phyloP scores from a whole-genome alignment of 2,888 invertebrate species.

The Epistrophella euchroma region DNA sequence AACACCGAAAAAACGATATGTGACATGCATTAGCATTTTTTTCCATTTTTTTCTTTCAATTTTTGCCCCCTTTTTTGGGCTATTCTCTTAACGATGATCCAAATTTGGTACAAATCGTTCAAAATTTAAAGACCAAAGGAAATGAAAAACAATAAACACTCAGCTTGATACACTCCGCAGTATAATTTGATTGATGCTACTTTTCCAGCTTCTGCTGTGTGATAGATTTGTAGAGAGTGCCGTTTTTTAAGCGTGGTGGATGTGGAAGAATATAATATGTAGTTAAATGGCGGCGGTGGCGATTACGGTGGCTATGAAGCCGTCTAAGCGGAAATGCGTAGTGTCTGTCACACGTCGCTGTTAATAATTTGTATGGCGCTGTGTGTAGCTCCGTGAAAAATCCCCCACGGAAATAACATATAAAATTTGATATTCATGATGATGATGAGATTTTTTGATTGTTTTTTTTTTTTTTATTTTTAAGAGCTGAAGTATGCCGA shows the following conservation, averaged over 20 bases:
- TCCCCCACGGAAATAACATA: constrained; percentile 62
- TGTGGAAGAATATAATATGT: constrained; percentile 5
- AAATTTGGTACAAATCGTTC: constrained; percentile 55
- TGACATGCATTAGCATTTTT: constrained; percentile 67
- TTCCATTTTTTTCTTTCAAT: constrained; percentile 9
- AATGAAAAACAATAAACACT: constrained; percentile 74
- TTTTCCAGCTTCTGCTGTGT: constrained; percentile 51
- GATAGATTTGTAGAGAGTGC: constrained; percentile 26
- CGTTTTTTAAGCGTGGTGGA: constrained; percentile 24
- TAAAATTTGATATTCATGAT: constrained; percentile 46
- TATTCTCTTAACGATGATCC: constrained; percentile 36
- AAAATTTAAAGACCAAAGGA: constrained; percentile 52
- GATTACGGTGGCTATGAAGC: neutral
- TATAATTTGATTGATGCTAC: constrained; percentile 59
- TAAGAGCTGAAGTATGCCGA: constrained; percentile 32
- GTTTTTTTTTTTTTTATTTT: constrained; percentile 37
- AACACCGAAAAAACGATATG: constrained; percentile 30
- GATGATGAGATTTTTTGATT: constrained; percentile 32
- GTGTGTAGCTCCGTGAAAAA: constrained; percentile 20
- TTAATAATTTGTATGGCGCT: constrained; percentile 44
- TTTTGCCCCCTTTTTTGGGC: constrained; percentile 49
- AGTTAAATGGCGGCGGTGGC: constrained; percentile 14
- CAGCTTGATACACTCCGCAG: constrained; percentile 54
- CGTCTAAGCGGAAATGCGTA: constrained; percentile 67
- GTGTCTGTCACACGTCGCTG: constrained; percentile 59